Conservation (phyloP, 2,888 invertebrate species). For the Brassicogethes aeneus region DNA sequence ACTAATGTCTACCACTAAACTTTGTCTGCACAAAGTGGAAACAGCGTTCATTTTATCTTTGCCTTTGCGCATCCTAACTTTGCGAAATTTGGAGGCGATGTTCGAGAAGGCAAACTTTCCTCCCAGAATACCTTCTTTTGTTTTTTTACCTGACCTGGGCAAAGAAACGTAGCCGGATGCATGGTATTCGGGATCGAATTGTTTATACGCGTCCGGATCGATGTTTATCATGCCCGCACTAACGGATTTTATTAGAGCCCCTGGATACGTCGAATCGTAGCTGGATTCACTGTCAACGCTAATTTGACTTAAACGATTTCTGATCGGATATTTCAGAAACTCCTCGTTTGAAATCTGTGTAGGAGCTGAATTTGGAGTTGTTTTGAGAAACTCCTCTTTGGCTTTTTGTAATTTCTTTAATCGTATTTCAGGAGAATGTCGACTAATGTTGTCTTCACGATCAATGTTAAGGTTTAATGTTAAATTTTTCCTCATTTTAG, state of each 20-base stretch:
- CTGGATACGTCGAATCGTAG: constrained; percentile 35
- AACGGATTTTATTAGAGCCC: constrained; percentile 57
- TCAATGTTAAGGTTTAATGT: constrained; percentile 13
- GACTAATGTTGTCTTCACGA: not conserved
- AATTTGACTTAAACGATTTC: constrained; percentile 48
- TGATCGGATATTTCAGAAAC: constrained; percentile 25
- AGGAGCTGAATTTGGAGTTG: constrained; percentile 20
- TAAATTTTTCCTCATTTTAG: constrained; percentile 5
- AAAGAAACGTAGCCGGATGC: constrained; percentile 44
- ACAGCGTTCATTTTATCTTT: constrained; percentile 50
- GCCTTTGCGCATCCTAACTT: constrained; percentile 44
- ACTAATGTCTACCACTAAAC: constrained; percentile 55
- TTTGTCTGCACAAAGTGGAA: constrained; percentile 65
- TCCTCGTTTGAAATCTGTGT: constrained; percentile 14
- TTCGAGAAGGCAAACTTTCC: constrained; percentile 45
- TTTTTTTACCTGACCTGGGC: constrained; percentile 37
- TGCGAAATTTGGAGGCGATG: constrained; percentile 52
- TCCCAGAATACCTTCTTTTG: constrained; percentile 32
- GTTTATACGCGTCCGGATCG: constrained; percentile 51
- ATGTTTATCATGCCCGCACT: constrained; percentile 73
- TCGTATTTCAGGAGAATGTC: constrained; percentile 35
- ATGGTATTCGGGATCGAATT: constrained; percentile 42
- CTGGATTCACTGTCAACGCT: constrained; percentile 55
- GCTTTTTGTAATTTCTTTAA: constrained; percentile 54
- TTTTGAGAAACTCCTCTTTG: constrained; percentile 58